Evolutionary conservation across 2,113 vertebrate genomes (phyloP).

Genomic region (Anseranas semipalmata): DNA sequence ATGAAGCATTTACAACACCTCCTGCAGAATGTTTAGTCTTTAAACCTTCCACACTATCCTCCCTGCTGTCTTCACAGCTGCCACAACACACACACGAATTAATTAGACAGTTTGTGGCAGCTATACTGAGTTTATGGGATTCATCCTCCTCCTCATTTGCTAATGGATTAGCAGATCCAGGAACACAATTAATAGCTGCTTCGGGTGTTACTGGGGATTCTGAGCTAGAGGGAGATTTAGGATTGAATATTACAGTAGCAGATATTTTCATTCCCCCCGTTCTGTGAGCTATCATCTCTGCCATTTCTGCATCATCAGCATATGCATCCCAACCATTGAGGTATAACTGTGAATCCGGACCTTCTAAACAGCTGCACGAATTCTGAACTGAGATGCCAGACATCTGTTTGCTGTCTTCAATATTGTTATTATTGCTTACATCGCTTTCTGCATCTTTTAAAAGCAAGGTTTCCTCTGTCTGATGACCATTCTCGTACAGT

Average conservation of each 20-base stretch:
- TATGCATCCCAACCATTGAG: conserved; percentile 87
- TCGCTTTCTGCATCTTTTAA: conserved; percentile 54
- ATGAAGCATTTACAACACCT: conserved; percentile 72
- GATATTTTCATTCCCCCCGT: conserved; percentile 98
- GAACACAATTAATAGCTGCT: not conserved
- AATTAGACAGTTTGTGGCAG: conserved; percentile 89
- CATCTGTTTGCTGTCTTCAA: conserved; percentile 15
- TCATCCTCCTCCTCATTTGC: conserved; percentile 58
- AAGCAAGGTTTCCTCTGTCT: conserved; percentile 49
- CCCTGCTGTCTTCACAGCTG: conserved; percentile 85
- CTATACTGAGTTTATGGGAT: conserved; percentile 78
- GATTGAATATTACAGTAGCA: conserved; percentile 97
- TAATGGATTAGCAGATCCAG: conserved; percentile 35
- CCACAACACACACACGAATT: conserved; percentile 96
- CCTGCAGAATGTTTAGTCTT: conserved; percentile 70
- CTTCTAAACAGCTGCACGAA: conserved; percentile 77
- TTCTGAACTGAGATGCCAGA: conserved; percentile 36
- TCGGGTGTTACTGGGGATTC: conserved; percentile 60
- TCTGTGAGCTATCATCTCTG: conserved; percentile 92
- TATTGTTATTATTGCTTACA: conserved; percentile 72
- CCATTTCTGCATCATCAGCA: conserved; percentile 80
- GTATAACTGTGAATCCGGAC: conserved; percentile 69
- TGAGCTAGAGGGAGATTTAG: conserved; percentile 83
- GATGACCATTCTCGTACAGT: conserved; percentile 65
- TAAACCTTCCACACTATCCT: conserved; percentile 73